Percentiles rank a stretch among this genome's conserved stretches.
These are phyloP conservation scores for Silurus lanzhouensis DNA, from an alignment of 2,797 vertebrate species.

Conservation along the genomic window DNA sequence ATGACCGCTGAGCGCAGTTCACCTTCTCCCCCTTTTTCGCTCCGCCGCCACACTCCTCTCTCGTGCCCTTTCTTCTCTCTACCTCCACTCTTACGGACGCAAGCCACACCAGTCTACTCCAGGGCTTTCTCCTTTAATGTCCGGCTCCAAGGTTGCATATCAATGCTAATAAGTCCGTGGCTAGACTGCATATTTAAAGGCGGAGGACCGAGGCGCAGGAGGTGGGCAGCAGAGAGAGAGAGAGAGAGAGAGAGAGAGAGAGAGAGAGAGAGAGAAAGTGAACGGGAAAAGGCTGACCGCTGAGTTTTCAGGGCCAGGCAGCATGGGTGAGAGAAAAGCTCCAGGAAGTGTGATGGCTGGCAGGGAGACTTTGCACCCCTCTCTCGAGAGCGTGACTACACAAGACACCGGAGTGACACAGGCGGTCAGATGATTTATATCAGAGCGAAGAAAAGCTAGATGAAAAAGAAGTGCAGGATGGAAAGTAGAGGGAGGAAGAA, in stretches of 20 bases:
- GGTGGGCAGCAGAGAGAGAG: constrained; percentile 47
- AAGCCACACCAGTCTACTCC: constrained; percentile 46
- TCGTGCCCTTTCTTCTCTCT: constrained; percentile 18
- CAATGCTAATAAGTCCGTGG: constrained; percentile 70
- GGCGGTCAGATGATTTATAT: constrained; percentile 66
- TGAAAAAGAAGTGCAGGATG: constrained; percentile 4
- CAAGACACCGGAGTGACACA: constrained; percentile 62
- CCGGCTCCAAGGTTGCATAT: constrained; percentile 77
- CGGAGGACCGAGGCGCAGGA: constrained; percentile 51
- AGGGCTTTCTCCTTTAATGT: constrained; percentile 58
- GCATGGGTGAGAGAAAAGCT: constrained; percentile 56
- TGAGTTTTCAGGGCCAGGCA: constrained; percentile 40
- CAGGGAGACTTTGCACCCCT: constrained; percentile 51
- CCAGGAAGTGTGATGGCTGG: constrained; percentile 54
- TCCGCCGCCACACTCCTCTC: constrained; percentile 1
- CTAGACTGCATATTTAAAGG: constrained; percentile 58
- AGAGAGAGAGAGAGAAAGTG: neutral
- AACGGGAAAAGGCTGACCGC: constrained; percentile 34
- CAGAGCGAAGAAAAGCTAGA: constrained; percentile 54
- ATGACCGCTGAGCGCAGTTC: constrained; percentile 37
- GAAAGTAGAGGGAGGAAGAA: neutral
- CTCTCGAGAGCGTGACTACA: constrained; percentile 42
- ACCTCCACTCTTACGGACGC: constrained; percentile 20
- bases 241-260: neutral
- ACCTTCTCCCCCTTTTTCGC: neutral